phyloP scores from a whole-genome alignment of 2,888 invertebrate genomes.

The Temnothorax unifasciatus region DNA sequence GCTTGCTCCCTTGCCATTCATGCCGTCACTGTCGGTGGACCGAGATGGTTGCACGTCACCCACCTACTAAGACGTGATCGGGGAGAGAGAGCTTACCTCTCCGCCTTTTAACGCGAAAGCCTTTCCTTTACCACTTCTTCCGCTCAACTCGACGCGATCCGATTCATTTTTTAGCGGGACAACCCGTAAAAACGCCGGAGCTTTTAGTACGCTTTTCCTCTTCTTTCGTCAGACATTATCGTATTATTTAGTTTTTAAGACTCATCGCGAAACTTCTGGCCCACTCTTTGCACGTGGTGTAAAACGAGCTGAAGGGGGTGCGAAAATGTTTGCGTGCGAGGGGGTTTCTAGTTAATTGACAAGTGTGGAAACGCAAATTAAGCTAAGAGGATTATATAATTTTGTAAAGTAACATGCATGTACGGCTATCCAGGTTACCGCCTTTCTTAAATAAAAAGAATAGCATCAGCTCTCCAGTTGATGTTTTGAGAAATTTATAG shows the following conservation, averaged over 20 bases:
- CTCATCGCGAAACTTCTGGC: slow-evolving; percentile 28
- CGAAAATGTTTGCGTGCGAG: slow-evolving; percentile 21
- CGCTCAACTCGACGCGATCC: slow-evolving; percentile 19
- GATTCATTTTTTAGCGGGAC: slow-evolving; percentile 53
- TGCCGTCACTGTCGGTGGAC: neutral
- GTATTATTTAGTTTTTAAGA: slow-evolving; percentile 31
- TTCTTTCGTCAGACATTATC: slow-evolving; percentile 32
- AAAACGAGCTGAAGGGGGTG: neutral
- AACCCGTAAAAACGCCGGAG: slow-evolving; percentile 29
- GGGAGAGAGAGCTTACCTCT: slow-evolving; percentile 59
- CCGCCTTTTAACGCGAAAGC: slow-evolving; percentile 57
- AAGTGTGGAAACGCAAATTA: slow-evolving; percentile 18
- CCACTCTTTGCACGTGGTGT: neutral
- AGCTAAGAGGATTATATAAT: slow-evolving; percentile 27
- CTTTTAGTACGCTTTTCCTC: slow-evolving; percentile 37
- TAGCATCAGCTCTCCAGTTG: neutral
- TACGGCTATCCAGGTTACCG: neutral
- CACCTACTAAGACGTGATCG: slow-evolving; percentile 69
- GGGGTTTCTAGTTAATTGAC: slow-evolving; percentile 45
- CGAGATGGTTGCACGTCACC: slow-evolving; percentile 17
- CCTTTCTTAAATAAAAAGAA: neutral
- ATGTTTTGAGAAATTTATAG: neutral
- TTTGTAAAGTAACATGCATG: neutral
- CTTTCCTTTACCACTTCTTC: slow-evolving; percentile 48
- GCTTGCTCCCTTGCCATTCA: slow-evolving; percentile 59